These are phyloP conservation scores for Eretmocerus hayati DNA, from an alignment of 2,888 invertebrate genomes.

Conservation along the genomic window DNA sequence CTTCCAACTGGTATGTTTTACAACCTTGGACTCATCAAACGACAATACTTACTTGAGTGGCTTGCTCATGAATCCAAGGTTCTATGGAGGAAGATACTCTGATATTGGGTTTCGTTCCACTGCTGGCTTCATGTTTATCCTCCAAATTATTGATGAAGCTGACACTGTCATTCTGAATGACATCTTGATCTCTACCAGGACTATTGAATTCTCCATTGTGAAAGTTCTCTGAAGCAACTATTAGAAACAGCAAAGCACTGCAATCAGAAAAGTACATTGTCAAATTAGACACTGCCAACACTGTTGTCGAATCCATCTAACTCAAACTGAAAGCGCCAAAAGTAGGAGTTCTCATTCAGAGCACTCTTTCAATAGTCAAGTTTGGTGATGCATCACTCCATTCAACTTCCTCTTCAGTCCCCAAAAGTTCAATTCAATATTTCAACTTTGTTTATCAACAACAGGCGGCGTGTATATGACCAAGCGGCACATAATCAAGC, in stretches of 20 bases:
- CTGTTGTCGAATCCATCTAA: too few relatives aligned
- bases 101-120: conserved; percentile 2
- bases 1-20: too few relatives aligned
- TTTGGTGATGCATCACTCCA: too few relatives aligned
- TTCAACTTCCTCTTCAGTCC: too few relatives aligned
- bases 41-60: conserved; percentile 10
- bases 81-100: conserved; percentile 14
- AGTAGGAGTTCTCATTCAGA: too few relatives aligned
- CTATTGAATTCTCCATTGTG: conserved; percentile 39
- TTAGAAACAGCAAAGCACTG: conserved; percentile 56
- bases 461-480: too few relatives aligned
- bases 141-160: conserved; percentile 13
- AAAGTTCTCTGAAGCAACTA: conserved; percentile 54
- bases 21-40: too few relatives aligned
- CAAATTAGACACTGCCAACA: neutral
- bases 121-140: neutral
- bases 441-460: too few relatives aligned
- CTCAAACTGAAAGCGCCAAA: too few relatives aligned
- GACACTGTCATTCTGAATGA: conserved; percentile 27
- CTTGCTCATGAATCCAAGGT: conserved; percentile 6
- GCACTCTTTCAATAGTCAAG: too few relatives aligned
- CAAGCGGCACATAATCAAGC: too few relatives aligned
- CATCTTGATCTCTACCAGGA: conserved; percentile 24
- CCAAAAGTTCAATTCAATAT: too few relatives aligned
- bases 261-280: conserved; percentile 23